Base-by-base conservation (phyloP, 1,140 invertebrate genomes). In the Papilio polytes region DNA sequence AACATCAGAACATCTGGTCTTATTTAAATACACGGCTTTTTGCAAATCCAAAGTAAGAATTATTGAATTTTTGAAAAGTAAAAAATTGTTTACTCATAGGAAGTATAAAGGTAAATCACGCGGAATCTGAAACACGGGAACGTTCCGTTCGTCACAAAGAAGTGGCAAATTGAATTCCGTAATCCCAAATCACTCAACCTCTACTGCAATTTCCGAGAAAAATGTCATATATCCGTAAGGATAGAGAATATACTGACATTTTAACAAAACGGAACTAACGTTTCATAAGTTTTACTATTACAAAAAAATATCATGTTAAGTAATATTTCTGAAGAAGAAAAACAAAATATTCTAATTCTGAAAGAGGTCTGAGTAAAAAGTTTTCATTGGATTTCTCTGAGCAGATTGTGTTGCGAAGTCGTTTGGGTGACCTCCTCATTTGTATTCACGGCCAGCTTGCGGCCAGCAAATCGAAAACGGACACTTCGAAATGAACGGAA, bases 131-230 rank as follows among this genome's bases (percentile, higher is more conserved):
- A 70, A 70, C 26, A 70, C 63, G 26, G 63, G 12, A 31, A 70
- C 3, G 63, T 36, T 70, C 63, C 63, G 63, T 70, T 36, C 26
- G 63, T 70, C 63, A 70, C 63, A 70, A 70, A 70, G 63, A 31
- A 70, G 63, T 70, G 63, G 63, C 63, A 70, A 70, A 70, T 70
- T 70, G 63, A 70, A 70, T 70, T 70, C 63, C 63, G 26, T 70
- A 70, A 31, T 70, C 63, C 63, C 63, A 70, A 70, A 70, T 70
- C 63, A 70, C 13, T 70, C 63, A 70, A 70, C 26, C 63, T 70
- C 63, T 36, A 70, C 63, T 70, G 63, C 63, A 70, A 70, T 70
- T 70, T 70, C 63, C 63, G 26, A 70, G 63, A 36, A 70, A 70
- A 70, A 70, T 70, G 22, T 70, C 13, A 70, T 70, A 70, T 70